phyloP scores from a whole-genome alignment of 2,888 invertebrate genomes.

The Conus canariensis region DNA sequence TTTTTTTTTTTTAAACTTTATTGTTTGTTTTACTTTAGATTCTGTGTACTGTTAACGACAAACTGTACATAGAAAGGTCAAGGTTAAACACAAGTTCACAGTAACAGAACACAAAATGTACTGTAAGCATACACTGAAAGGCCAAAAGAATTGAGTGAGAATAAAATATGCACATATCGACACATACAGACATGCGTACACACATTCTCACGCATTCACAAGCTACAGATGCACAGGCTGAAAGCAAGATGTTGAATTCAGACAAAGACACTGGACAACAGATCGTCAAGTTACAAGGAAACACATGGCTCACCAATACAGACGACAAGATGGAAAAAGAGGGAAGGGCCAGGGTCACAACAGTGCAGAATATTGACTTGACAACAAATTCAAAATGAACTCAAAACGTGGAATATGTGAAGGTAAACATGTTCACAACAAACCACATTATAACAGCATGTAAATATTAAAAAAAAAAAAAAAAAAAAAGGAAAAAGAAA shows the following conservation, averaged over 20 bases:
- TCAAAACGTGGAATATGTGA: neutral
- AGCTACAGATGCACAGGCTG: neutral
- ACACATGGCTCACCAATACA: neutral
- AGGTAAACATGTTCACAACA: neutral
- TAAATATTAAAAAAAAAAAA: neutral
- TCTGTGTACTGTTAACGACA: conserved; percentile 29
- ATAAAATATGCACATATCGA: neutral
- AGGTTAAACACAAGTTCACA: conserved; percentile 26
- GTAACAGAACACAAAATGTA: conserved; percentile 20
- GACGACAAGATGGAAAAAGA: neutral
- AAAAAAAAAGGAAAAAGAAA: neutral
- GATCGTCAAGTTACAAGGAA: neutral
- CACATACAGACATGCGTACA: no score
- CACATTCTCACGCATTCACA: neutral
- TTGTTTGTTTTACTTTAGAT: conserved; percentile 7
- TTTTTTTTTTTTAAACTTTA: neutral
- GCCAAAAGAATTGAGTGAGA: neutral
- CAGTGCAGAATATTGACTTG: neutral
- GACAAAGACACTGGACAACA: neutral
- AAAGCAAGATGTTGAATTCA: neutral
- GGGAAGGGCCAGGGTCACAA: neutral
- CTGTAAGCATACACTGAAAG: conserved; percentile 10
- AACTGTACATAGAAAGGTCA: conserved; percentile 25
- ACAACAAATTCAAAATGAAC: neutral
- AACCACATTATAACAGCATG: neutral